Evolutionary conservation across 2,888 invertebrate genomes (phyloP).

Genomic region (Fragum fragum): DNA sequence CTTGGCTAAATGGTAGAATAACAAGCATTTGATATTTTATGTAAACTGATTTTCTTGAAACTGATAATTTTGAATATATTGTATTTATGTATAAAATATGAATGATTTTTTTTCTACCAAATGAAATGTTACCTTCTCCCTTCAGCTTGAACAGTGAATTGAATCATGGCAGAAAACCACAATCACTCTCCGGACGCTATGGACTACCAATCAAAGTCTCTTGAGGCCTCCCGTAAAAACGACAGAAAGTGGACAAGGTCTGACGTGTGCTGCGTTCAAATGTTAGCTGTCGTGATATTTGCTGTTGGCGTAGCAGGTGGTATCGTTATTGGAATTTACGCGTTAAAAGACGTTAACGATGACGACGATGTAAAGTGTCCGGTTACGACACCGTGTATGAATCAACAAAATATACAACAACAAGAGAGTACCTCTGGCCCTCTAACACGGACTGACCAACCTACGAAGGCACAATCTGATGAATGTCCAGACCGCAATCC

Average conservation of each 20-base stretch:
- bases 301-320: constrained; percentile 56
- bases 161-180: constrained; percentile 7
- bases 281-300: constrained; percentile 54
- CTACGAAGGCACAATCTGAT: background rate
- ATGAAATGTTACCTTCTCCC: no score
- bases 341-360: constrained; percentile 28
- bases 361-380: background rate
- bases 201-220: background rate
- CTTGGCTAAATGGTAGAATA: no score
- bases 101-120: no score
- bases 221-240: background rate
- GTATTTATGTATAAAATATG: no score
- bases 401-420: background rate
- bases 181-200: background rate
- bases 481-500: constrained; percentile 48
- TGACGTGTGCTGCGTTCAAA: constrained; percentile 36
- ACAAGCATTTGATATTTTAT: no score
- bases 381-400: background rate
- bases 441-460: background rate
- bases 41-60: no score
- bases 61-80: no score
- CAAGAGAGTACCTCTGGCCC: background rate
- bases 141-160: background rate
- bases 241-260: constrained; percentile 3
- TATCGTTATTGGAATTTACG: constrained; percentile 66